A percentile compares a stretch with the other conserved stretches of the same genome.
These are phyloP conservation scores for Globodera ellingtonae DNA, from an alignment of 1,140 invertebrate genomes.

Conservation along the genomic window DNA sequence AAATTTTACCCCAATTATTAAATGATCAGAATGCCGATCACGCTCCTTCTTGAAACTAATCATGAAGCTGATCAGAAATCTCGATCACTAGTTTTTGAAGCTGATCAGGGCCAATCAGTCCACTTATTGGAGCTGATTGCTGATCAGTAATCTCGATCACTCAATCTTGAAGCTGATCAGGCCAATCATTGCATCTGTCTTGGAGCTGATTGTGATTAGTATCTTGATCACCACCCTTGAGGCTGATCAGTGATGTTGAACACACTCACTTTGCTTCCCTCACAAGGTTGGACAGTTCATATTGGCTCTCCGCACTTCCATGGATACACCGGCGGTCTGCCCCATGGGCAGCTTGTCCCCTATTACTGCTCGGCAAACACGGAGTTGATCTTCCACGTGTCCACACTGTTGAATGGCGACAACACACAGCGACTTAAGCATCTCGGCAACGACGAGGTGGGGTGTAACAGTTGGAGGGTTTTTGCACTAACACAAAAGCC, in stretches of 20 bases:
- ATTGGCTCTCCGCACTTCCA: constrained; percentile 88
- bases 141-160: too few species aligned
- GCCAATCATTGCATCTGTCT: too few species aligned
- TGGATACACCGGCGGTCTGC: constrained; percentile 91
- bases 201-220: too few species aligned
- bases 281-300: constrained; percentile 82
- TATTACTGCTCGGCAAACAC: constrained; percentile 92
- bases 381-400: constrained; percentile 91
- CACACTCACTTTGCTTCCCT: not conserved
- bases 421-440: constrained; percentile 64
- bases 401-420: constrained; percentile 84
- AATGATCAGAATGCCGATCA: not conserved
- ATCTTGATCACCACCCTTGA: too few species aligned
- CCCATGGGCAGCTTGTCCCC: constrained; percentile 86
- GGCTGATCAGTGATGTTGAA: not conserved
- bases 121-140: too few species aligned
- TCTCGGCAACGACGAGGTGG: constrained; percentile 87
- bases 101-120: too few species aligned
- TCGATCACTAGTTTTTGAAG: too few species aligned
- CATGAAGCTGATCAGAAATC: too few species aligned
- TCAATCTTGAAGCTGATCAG: too few species aligned
- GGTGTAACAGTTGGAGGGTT: not conserved
- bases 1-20: not conserved
- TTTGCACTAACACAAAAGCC: not conserved
- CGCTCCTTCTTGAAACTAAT: too few species aligned